These are phyloP conservation scores for Coracopsis vasa DNA, from an alignment of 2,113 vertebrate genomes.

Conservation along the genomic window DNA sequence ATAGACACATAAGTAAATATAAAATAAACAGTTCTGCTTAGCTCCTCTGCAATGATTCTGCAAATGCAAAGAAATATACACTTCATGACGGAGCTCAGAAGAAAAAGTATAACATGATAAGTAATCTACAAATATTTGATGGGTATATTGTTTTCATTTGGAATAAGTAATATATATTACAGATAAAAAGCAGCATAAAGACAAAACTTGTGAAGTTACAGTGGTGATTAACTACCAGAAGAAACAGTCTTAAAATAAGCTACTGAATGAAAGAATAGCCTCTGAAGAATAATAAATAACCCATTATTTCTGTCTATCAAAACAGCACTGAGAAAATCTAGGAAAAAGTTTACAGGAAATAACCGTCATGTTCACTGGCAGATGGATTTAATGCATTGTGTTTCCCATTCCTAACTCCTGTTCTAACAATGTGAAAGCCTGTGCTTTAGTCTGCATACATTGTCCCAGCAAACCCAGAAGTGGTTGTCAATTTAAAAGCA, in stretches of 20 bases:
- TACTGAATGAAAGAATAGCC: not conserved
- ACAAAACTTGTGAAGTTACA: not conserved
- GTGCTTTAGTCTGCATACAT: fast-evolving
- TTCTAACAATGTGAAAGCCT: not conserved
- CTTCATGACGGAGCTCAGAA: not conserved
- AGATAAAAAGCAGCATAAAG: not conserved
- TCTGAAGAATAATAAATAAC: not conserved
- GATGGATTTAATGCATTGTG: not conserved
- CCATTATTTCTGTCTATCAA: not conserved
- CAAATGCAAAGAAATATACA: not conserved
- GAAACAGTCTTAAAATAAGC: not conserved
- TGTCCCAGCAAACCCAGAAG: not conserved
- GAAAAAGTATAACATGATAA: not conserved
- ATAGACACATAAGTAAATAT: not conserved
- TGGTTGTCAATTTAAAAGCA: not conserved
- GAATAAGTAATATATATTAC: not conserved
- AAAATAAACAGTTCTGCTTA: not conserved
- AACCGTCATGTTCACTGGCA: not conserved
- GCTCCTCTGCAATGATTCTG: not conserved
- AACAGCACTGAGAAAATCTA: not conserved
- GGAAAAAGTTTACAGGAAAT: not conserved
- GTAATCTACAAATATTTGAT: not conserved
- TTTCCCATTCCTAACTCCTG: not conserved
- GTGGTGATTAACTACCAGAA: not conserved
- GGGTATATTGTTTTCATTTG: not conserved